Evolutionary conservation across 2,797 vertebrate genomes (phyloP), one percentile per base, ranked within the genome.

Genomic region (Salarias fasciatus): DNA sequence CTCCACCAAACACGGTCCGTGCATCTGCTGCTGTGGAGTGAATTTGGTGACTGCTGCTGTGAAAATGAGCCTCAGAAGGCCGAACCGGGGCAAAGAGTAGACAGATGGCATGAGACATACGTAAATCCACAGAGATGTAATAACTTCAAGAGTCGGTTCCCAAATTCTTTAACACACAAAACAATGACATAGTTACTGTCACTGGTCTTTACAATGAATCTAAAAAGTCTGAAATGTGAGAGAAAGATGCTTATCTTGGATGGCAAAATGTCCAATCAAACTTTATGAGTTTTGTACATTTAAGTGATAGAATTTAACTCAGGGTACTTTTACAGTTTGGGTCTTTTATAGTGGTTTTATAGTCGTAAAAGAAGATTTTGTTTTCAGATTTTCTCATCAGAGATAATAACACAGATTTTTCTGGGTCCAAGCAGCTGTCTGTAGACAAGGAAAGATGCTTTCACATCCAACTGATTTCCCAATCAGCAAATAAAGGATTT

Each of bases 41-140:
- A 60, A 41, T 85, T 80, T 77, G 72, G 67, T 82, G 72, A 58
- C 79, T 79, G 79, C 60, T 73, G 63, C 54, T 31, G 45, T 38
- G 37, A 44, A 55, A 69, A 41, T 41, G 53, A 72, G 56, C 65
- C 69, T 68, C 60, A 71, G 77, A 80, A 66, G 63, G 44, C 31
- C 43, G 65, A 61, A 56, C 18, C 41, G 52, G 47, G 63, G 48
- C 46, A 40, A 47, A 30, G 10, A 41, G 54, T 58, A 44, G 40
- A 64, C 2, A 54, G 72, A 75, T 58, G 72, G 73, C 72, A 67
- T 30, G 33, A 47, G 65, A 69, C 44, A 72, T 40, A 79, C 53
- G 36, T n/a, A 63, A 68, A 62, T 28, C 0, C 0, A 46, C 48
- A 28, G 7, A 35, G 37, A 9, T 29, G 4, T 7, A 36, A 6